Base-by-base conservation (phyloP, 2,113 vertebrate genomes). In the Alethe diademata region DNA sequence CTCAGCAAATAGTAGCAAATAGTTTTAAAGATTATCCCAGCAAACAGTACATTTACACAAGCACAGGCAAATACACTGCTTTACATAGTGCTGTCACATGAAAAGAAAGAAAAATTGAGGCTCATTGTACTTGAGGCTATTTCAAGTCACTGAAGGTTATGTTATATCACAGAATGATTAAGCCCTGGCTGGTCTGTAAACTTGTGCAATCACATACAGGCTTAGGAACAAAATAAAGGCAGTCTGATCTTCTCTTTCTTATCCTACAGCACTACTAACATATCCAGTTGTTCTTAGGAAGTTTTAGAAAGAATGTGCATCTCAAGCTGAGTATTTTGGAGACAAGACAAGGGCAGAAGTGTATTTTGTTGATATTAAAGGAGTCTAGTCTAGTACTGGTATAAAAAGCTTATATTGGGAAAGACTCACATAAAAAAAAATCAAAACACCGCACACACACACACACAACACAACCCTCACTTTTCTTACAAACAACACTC, bases 21-120 rank as follows among this genome's bases (percentile, higher is more conserved):
- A 19, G 22, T 36, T 75, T 83, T 83, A 72, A 93, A 79, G 19
- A 56, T 76, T 65, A 86, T 45, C n/a, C n/a, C 72, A 75, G 28
- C n/a, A 64, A 57, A 40, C 0, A 88, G 43, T 23, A 81, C 22
- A 82, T 43, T 38, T 57, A 79, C 26, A 51, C 9, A 69, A 64
- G 10, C 25, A 36, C 31, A 86, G 45, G 19, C 36, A 82, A 92
- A 86, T 16, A 33, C 16, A n/a, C 11, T 56, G 67, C 19, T 78
- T 85, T 65, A 61, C 20, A 69, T 11, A 72, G 60, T 6, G 20
- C 12, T 57, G 50, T 47, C 66, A 82, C 10, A 58, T 16, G 11
- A 36, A 60, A 76, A 87, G 20, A 83, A 69, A 33, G 35, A 11
- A 29, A 69, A 76, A 67, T 2, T 94, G 1, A 69, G 18, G 31